Evolutionary conservation across 1,140 invertebrate genomes (phyloP).

Genomic region (Drosophila tristis): DNA sequence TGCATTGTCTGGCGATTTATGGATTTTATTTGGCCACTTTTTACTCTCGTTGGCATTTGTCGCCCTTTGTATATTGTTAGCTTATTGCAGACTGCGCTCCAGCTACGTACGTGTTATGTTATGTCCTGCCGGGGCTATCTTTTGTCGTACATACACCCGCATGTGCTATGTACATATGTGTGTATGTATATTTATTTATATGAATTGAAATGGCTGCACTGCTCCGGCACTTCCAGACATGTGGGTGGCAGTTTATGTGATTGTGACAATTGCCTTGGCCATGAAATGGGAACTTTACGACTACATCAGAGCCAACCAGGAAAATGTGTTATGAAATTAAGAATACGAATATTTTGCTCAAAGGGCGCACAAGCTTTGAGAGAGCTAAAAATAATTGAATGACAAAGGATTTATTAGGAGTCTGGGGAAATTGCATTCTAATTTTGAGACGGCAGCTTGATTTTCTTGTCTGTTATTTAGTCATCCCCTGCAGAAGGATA

Average conservation of each 20-base stretch:
- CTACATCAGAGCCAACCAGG: background rate
- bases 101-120: background rate
- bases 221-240: slow-evolving; percentile 43
- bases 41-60: slow-evolving; percentile 74
- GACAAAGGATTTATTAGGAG: too few relatives aligned
- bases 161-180: too few relatives aligned
- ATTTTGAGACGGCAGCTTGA: too few relatives aligned
- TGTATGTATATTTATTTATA: slow-evolving; percentile 27
- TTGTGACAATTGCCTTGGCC: slow-evolving; percentile 35
- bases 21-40: slow-evolving; percentile 80
- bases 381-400: too few relatives aligned
- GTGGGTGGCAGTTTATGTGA: slow-evolving; percentile 1
- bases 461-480: too few relatives aligned
- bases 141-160: too few relatives aligned
- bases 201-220: slow-evolving; percentile 38
- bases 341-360: too few relatives aligned
- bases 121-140: too few relatives aligned
- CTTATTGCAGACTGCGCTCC: slow-evolving; percentile 64
- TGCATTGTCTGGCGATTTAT: slow-evolving; percentile 78
- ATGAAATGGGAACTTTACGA: slow-evolving; percentile 52
- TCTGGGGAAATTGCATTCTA: too few relatives aligned
- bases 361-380: too few relatives aligned
- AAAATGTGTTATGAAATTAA: too few relatives aligned
- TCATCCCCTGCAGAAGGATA: too few relatives aligned
- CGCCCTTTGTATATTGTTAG: slow-evolving; percentile 75